Evolutionary conservation across 2,797 vertebrate species (phyloP).

Genomic region (Hozukius guyotensis): DNA sequence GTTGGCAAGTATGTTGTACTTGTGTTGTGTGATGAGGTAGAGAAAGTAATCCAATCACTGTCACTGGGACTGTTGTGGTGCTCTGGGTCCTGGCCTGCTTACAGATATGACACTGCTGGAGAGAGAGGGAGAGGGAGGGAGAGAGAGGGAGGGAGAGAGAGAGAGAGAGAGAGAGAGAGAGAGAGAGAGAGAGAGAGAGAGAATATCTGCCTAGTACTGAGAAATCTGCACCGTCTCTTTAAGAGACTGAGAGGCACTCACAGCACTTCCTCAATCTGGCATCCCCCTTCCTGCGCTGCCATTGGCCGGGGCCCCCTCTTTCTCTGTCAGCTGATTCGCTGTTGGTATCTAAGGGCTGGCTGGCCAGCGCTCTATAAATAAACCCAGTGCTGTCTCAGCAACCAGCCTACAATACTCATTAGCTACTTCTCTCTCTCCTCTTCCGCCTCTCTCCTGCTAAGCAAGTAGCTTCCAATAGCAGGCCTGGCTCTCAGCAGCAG

Average conservation of each 20-base stretch:
- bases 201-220: slow-evolving; percentile 75
- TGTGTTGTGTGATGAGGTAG: slow-evolving; percentile 18
- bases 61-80: slow-evolving; percentile 40
- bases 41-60: slow-evolving; percentile 34
- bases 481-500: slow-evolving; percentile 63
- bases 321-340: slow-evolving; percentile 83
- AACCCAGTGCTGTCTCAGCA: slow-evolving; percentile 91
- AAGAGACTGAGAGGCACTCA: slow-evolving; percentile 81
- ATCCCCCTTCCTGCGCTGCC: slow-evolving; percentile 70
- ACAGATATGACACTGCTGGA: slow-evolving; percentile 56
- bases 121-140: neutral
- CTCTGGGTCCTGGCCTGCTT: slow-evolving; percentile 60
- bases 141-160: rapidly evolving
- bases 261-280: slow-evolving; percentile 86
- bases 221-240: slow-evolving; percentile 82
- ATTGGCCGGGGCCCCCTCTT: slow-evolving; percentile 81
- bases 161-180: too few species aligned
- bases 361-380: slow-evolving; percentile 89
- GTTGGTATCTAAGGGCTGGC: slow-evolving; percentile 90
- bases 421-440: slow-evolving; percentile 73
- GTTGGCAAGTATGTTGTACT: neutral
- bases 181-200: too few species aligned
- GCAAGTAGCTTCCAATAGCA: slow-evolving; percentile 76
- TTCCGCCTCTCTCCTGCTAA: slow-evolving; percentile 68
- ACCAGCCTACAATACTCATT: slow-evolving; percentile 81